Evolutionary conservation across 2,888 invertebrate genomes (phyloP).

Genomic region (Tetragonula carbonaria): DNA sequence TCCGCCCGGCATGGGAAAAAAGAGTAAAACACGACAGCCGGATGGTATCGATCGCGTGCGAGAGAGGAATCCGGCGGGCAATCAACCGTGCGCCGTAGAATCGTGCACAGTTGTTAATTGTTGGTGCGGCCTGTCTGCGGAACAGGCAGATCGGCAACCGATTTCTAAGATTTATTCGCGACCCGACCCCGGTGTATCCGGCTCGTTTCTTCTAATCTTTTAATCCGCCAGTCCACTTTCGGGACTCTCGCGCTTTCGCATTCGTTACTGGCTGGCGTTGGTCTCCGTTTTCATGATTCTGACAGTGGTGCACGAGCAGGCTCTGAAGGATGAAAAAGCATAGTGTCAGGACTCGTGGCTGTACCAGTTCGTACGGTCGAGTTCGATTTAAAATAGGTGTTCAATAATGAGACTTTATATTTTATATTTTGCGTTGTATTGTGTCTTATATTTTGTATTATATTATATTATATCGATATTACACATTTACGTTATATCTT

Average conservation of each 20-base stretch:
- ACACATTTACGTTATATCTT: too few relatives aligned
- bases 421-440: too few relatives aligned
- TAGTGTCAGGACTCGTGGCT: too few relatives aligned
- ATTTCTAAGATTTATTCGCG: conserved; percentile 61
- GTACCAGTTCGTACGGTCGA: too few relatives aligned
- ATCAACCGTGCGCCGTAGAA: conserved; percentile 55
- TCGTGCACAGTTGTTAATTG: conserved; percentile 64
- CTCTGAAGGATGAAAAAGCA: too few relatives aligned
- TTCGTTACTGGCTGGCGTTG: background rate
- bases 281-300: conserved; percentile 25
- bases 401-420: too few relatives aligned
- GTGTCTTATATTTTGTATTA: too few relatives aligned
- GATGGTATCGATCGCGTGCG: conserved; percentile 59
- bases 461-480: too few relatives aligned
- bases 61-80: conserved; percentile 55
- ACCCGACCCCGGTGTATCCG: conserved; percentile 18
- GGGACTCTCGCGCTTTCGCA: background rate
- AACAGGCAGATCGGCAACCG: conserved; percentile 34
- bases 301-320: too few relatives aligned
- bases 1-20: conserved; percentile 20
- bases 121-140: conserved; percentile 60
- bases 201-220: conserved; percentile 50
- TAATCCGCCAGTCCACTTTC: conserved; percentile 44
- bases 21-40: conserved; percentile 47
- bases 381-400: too few relatives aligned